Conservation (phyloP, 2,888 invertebrate species). For the Calameuta filiformis region DNA sequence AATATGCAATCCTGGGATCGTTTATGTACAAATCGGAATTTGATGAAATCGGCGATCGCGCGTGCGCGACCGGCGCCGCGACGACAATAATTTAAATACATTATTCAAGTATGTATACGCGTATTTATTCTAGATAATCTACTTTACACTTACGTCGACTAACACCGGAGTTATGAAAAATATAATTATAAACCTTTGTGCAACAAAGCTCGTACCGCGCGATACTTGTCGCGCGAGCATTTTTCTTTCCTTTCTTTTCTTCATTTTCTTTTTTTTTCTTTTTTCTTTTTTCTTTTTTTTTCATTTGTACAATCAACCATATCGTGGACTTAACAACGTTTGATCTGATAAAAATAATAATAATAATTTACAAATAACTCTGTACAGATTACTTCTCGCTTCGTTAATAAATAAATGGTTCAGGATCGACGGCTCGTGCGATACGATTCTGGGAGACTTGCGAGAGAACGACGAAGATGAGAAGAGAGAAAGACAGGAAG, state of each 20-base stretch:
- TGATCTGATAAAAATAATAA: slow-evolving; percentile 37
- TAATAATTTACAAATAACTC: slow-evolving; percentile 52
- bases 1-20: slow-evolving; percentile 49
- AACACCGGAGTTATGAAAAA: slow-evolving; percentile 64
- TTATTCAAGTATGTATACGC: slow-evolving; percentile 42
- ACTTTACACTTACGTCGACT: slow-evolving; percentile 51
- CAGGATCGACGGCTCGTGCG: not conserved
- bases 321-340: slow-evolving; percentile 48
- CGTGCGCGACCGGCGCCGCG: slow-evolving; percentile 16
- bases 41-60: slow-evolving; percentile 34
- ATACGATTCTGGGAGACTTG: not conserved
- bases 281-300: slow-evolving; percentile 33
- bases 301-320: slow-evolving; percentile 61
- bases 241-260: slow-evolving; percentile 20
- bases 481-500: not conserved
- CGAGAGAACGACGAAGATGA: not conserved
- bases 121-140: slow-evolving; percentile 35
- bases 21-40: slow-evolving; percentile 43
- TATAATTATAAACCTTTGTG: slow-evolving; percentile 63
- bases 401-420: slow-evolving; percentile 31
- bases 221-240: slow-evolving; percentile 19
- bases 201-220: slow-evolving; percentile 48
- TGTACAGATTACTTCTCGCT: slow-evolving; percentile 40
- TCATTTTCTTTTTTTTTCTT: slow-evolving; percentile 26
- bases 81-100: slow-evolving; percentile 55